Conservation (phyloP, 2,113 vertebrate genomes). For the Pomatostomus ruficeps region DNA sequence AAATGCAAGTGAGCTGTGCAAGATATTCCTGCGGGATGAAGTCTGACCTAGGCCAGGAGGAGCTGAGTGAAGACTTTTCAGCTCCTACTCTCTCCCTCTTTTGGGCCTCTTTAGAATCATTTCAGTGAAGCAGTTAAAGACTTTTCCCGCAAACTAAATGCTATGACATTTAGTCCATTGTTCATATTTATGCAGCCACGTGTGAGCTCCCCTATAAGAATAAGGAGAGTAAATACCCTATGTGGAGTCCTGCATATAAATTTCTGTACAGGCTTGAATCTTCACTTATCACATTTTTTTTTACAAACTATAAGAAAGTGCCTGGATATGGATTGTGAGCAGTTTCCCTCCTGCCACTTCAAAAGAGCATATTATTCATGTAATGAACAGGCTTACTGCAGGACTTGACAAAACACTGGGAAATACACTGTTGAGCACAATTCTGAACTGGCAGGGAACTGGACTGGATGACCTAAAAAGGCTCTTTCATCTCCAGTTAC, state of each 20-base stretch:
- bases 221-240: conserved; percentile 1
- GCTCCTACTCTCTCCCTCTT: background rate
- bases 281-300: background rate
- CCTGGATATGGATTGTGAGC: background rate
- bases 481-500: conserved; percentile 60
- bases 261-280: background rate
- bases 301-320: background rate
- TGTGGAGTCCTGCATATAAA: background rate
- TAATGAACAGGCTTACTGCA: conserved; percentile 24
- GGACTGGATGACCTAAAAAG: conserved; percentile 49
- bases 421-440: conserved; percentile 53
- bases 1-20: background rate
- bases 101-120: conserved; percentile 7
- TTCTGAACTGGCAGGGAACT: conserved; percentile 53
- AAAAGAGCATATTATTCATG: conserved; percentile 53
- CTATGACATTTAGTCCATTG: conserved; percentile 13
- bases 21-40: background rate
- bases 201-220: background rate
- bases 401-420: conserved; percentile 50
- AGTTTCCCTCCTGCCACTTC: conserved; percentile 50
- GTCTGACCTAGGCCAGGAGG: background rate
- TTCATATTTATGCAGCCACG: conserved; percentile 1
- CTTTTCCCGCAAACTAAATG: background rate
- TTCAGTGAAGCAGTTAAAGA: conserved; percentile 27
- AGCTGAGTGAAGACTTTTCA: conserved; percentile 25